Evolutionary conservation across 2,888 invertebrate species (phyloP).

Genomic region (Dinocampus coccinellae): DNA sequence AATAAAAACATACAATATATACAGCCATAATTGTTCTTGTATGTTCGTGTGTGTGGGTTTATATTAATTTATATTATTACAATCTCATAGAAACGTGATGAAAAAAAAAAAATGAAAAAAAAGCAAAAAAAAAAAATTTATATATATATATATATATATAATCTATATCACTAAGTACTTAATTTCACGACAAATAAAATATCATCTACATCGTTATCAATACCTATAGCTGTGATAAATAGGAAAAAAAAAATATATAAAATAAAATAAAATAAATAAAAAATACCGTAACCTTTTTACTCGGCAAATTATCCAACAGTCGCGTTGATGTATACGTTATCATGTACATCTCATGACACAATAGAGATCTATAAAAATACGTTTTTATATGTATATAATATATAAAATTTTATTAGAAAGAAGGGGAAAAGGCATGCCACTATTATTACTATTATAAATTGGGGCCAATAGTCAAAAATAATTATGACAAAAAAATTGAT

Average conservation of each 20-base stretch:
- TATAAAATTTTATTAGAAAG: neutral
- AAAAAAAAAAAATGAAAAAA: no score
- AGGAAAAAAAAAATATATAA: no score
- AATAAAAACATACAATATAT: no score
- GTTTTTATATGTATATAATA: neutral
- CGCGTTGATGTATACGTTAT: neutral
- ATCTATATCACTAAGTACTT: neutral
- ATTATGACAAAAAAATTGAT: no score
- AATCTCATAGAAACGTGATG: neutral
- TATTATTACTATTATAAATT: no score
- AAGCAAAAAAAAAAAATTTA: no score
- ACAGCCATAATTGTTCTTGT: no score
- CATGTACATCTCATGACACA: neutral
- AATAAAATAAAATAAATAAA: no score
- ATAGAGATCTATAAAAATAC: neutral
- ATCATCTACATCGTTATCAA: conserved; percentile 7
- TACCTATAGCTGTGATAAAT: neutral
- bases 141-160: no score
- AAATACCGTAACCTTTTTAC: conserved; percentile 18
- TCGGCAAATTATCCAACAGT: conserved; percentile 14
- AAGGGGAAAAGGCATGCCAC: no score
- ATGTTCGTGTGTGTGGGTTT: no score
- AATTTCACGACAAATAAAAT: neutral
- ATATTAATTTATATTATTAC: neutral
- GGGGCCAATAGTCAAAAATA: no score